Evolutionary conservation across 2,888 invertebrate genomes (phyloP).

Genomic region (Therioaphis trifolii): DNA sequence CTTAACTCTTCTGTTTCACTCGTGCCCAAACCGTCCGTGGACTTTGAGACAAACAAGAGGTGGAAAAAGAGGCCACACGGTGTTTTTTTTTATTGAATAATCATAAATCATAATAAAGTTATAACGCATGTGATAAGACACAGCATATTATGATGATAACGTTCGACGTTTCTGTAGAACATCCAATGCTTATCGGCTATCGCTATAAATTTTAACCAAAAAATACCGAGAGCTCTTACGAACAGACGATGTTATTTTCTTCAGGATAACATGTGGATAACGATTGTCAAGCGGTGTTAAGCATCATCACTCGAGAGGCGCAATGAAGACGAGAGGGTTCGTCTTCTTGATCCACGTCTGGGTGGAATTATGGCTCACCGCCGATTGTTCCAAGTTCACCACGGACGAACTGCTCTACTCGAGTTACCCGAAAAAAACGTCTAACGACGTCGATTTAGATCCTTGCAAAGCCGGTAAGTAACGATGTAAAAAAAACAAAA

Average conservation of each 20-base stretch:
- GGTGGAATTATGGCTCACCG: conserved; percentile 40
- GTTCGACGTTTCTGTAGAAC: background rate
- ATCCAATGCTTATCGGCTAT: background rate
- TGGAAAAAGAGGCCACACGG: conserved; percentile 42
- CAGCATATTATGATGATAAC: background rate
- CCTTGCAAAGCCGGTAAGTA: conserved; percentile 87
- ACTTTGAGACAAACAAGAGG: conserved; percentile 38
- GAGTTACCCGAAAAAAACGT: conserved; percentile 77
- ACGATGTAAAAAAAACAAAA: background rate
- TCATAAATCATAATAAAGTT: conserved; percentile 14
- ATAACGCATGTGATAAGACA: background rate
- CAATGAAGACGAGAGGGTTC: conserved; percentile 37
- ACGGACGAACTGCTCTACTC: conserved; percentile 77
- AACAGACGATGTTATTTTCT: background rate
- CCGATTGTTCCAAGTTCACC: conserved; percentile 71
- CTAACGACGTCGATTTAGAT: conserved; percentile 83
- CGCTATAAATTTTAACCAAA: background rate
- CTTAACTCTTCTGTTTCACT: conserved; percentile 5
- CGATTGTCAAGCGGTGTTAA: conserved; percentile 15
- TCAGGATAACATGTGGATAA: conserved; percentile 46
- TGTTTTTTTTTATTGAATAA: conserved; percentile 16
- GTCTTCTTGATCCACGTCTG: conserved; percentile 49
- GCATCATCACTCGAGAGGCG: background rate
- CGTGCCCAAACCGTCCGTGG: conserved; percentile 35
- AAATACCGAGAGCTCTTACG: background rate